Conservation (phyloP, 2,113 vertebrate species). For the Pantherophis guttatus region DNA sequence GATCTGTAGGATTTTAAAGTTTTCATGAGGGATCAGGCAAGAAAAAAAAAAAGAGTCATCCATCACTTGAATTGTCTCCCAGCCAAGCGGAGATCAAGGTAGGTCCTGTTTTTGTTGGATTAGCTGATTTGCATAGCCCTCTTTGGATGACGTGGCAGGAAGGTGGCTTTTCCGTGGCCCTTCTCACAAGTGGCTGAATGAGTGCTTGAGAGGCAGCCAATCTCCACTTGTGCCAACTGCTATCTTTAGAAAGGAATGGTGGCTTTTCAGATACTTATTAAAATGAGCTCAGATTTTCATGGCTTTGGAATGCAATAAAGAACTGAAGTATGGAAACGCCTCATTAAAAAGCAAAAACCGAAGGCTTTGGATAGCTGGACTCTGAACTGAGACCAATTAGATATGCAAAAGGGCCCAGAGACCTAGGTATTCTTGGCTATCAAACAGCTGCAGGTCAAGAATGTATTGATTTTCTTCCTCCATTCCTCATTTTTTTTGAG, state of each 20-base stretch:
- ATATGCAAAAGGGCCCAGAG: slow-evolving; percentile 14
- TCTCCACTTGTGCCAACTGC: rapidly evolving
- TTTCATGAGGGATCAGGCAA: background rate
- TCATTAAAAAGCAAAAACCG: slow-evolving; percentile 39
- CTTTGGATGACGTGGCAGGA: rapidly evolving
- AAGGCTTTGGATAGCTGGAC: slow-evolving; percentile 12
- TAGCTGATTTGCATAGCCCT: background rate
- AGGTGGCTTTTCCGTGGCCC: rapidly evolving
- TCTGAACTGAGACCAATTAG: slow-evolving; percentile 33
- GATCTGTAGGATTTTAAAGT: background rate
- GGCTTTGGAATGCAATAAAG: slow-evolving; percentile 36
- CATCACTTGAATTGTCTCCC: slow-evolving; percentile 1
- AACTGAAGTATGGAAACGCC: slow-evolving; percentile 38
- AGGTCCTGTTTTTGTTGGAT: background rate
- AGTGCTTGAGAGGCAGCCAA: rapidly evolving
- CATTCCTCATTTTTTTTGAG: background rate
- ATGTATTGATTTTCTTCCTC: rapidly evolving
- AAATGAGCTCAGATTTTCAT: background rate
- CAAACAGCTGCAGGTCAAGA: background rate
- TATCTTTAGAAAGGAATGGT: background rate
- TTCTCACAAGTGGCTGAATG: background rate
- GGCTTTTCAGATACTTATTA: background rate
- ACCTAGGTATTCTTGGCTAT: background rate
- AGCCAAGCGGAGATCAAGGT: background rate
- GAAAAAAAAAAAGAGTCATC: too few species aligned